Percentiles rank a stretch among this genome's conserved stretches.
Evolutionary conservation across 23 tunicate species (phyloP).

Genomic region (Diplosoma virens): DNA sequence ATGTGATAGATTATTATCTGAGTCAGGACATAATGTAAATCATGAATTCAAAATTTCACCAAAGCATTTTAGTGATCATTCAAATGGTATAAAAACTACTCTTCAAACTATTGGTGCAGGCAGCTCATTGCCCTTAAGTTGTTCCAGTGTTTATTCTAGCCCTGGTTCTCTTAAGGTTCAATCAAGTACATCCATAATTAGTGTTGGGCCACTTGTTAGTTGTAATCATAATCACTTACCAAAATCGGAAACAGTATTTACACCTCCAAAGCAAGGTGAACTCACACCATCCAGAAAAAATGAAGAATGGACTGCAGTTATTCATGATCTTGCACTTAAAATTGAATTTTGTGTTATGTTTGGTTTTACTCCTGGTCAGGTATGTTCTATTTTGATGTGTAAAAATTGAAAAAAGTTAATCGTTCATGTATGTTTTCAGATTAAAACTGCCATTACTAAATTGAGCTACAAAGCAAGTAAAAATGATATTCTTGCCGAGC

Average conservation of each 20-base stretch:
- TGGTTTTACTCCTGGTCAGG: conserved; percentile 66
- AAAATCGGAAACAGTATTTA: neutral
- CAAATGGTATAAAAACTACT: neutral
- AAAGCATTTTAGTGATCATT: neutral
- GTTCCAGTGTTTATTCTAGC: neutral
- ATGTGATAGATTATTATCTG: too few relatives aligned
- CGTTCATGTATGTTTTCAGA: conserved; percentile 37
- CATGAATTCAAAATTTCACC: neutral
- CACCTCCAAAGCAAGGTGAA: neutral
- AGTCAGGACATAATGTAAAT: neutral
- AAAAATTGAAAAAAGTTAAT: neutral
- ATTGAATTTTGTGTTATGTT: conserved; percentile 83
- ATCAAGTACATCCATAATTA: neutral
- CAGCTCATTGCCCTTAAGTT: neutral
- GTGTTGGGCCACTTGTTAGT: neutral
- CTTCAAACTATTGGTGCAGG: neutral
- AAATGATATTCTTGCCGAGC: conserved; percentile 73
- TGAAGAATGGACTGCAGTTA: neutral
- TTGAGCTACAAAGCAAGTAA: conserved; percentile 68
- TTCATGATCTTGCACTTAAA: conserved; percentile 63
- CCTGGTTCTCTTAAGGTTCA: neutral
- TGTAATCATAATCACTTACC: neutral
- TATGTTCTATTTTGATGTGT: neutral
- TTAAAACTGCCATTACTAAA: conserved; percentile 47
- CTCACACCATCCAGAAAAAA: neutral